Evolutionary conservation across 2,113 vertebrate species (phyloP).

Genomic region (Lophura nycthemera): DNA sequence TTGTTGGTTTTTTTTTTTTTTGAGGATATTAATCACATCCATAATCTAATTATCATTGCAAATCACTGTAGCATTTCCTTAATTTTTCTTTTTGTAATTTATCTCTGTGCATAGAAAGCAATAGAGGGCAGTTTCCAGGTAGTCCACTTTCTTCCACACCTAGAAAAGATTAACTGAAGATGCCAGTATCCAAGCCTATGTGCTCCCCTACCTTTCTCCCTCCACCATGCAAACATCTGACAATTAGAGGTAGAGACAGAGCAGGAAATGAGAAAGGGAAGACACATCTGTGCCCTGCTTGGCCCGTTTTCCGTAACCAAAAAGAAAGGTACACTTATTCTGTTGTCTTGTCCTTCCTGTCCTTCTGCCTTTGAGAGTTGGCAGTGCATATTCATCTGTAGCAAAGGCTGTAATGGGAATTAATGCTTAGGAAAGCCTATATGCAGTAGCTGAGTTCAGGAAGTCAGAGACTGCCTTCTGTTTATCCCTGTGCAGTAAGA

Average conservation of each 20-base stretch:
- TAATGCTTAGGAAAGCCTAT: neutral
- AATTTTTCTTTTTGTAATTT: neutral
- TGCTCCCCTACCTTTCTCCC: neutral
- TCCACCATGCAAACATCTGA: neutral
- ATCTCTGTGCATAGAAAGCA: neutral
- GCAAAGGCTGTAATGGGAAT: neutral
- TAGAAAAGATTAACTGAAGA: neutral
- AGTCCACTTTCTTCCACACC: neutral
- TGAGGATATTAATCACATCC: neutral
- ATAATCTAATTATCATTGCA: neutral
- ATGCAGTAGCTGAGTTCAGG: neutral
- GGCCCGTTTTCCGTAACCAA: neutral
- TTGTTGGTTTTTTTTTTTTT: neutral
- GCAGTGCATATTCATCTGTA: neutral
- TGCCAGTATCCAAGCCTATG: neutral
- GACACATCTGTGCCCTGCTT: accelerated
- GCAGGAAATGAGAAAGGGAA: neutral
- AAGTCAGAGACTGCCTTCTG: neutral
- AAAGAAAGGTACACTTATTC: neutral
- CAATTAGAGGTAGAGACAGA: neutral
- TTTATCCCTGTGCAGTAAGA: neutral
- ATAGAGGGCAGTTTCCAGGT: neutral
- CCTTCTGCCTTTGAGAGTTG: neutral
- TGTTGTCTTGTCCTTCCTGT: neutral
- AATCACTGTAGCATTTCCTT: neutral